Percentiles rank a stretch among this genome's conserved stretches.
phyloP scores from a whole-genome alignment of 2,888 invertebrate species.

The Empis livida region DNA sequence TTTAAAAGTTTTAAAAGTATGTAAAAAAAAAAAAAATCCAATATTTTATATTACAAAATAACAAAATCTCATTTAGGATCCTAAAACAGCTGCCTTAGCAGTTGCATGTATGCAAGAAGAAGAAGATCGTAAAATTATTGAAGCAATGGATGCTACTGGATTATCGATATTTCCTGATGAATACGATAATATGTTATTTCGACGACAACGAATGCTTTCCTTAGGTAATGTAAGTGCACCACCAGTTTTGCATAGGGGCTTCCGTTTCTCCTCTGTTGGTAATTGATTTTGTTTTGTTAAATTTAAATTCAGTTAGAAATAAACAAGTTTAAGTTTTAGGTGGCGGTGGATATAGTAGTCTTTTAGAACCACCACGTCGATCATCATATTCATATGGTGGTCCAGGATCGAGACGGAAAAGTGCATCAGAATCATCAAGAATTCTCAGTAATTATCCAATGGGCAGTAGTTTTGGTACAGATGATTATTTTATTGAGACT shows the following conservation, averaged over 20 bases:
- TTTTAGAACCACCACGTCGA: conserved; percentile 55
- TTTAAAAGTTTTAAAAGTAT: conserved; percentile 47
- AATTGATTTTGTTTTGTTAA: conserved; percentile 11
- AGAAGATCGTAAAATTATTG: conserved; percentile 60
- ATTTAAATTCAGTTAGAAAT: not conserved
- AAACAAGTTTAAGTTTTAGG: not conserved
- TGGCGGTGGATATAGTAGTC: conserved; percentile 56
- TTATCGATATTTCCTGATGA: conserved; percentile 39
- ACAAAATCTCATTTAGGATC: conserved; percentile 41
- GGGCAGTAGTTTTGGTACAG: conserved; percentile 36
- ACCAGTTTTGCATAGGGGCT: conserved; percentile 36
- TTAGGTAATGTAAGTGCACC: conserved; percentile 55
- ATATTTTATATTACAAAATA: not conserved
- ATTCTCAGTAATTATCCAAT: conserved; percentile 35
- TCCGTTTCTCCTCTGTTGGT: conserved; percentile 48
- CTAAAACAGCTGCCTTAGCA: conserved; percentile 64
- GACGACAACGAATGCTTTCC: conserved; percentile 45
- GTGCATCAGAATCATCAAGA: conserved; percentile 44
- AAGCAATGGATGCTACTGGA: conserved; percentile 56
- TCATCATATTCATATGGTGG: conserved; percentile 37
- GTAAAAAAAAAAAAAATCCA: not conserved
- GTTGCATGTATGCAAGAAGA: conserved; percentile 64
- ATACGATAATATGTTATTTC: conserved; percentile 38
- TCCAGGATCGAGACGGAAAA: conserved; percentile 44
- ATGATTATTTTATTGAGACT: conserved; percentile 35